Percentiles rank a stretch among this genome's conserved stretches.
Conservation (phyloP, 2,888 invertebrate species). For the Rhaphigaster nebulosa region DNA sequence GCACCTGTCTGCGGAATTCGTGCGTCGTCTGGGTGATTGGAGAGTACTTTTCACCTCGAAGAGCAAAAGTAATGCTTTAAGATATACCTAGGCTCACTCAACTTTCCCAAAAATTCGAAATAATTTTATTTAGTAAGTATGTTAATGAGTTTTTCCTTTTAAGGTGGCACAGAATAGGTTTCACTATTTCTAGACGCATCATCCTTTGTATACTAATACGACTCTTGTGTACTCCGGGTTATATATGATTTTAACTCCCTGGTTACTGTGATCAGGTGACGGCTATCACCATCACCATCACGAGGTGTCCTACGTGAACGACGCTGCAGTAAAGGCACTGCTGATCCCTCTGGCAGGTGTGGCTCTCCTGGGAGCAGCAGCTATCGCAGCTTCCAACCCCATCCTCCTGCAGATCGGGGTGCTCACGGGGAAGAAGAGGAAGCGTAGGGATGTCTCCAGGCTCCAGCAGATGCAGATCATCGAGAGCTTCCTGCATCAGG, state of each 20-base stretch:
- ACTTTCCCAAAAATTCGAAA: too few species aligned
- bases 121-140: too few species aligned
- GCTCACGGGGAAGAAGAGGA: conserved; percentile 72
- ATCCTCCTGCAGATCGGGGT: conserved; percentile 84
- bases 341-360: conserved; percentile 83
- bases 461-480: conserved; percentile 64
- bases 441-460: conserved; percentile 60
- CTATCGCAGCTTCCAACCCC: conserved; percentile 83
- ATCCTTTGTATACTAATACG: too few species aligned
- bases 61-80: too few species aligned
- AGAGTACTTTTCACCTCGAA: too few species aligned
- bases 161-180: too few species aligned
- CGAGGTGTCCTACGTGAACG: conserved; percentile 60
- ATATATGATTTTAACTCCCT: neutral
- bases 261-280: conserved; percentile 9
- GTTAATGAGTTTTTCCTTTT: too few species aligned
- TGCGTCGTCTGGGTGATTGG: too few species aligned
- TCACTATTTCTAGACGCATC: too few species aligned
- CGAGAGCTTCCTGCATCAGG: conserved; percentile 66
- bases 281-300: conserved; percentile 61
- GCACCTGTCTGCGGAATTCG: too few species aligned
- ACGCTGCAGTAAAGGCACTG: conserved; percentile 71
- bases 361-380: conserved; percentile 85
- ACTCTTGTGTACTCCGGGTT: neutral
- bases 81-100: too few species aligned